Base-by-base conservation (phyloP, 2,888 invertebrate species). In the Polydrusus cervinus region DNA sequence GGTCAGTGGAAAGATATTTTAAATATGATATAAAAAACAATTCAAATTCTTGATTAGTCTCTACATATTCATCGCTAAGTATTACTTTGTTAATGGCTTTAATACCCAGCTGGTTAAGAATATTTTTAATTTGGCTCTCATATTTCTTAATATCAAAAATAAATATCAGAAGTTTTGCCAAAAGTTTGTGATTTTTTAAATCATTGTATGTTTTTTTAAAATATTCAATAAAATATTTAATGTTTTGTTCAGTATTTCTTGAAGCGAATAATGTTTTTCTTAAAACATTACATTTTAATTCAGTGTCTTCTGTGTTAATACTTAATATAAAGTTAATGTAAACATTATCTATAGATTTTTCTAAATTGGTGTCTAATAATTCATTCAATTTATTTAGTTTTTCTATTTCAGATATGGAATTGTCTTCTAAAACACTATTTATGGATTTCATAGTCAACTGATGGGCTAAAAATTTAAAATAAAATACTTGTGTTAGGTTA, bases 11-110 rank as follows among this genome's bases (percentile, higher is more conserved):
- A 30, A 55, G 55, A 55, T 30, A 55, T 7, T n/a, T 55, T 55
- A 55, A n/a, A 30, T 55, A 55, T 18, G 55, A 1, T 55, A 30
- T 55, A 0, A 55, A 55, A 55, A 55, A n/a, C n/a, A 1, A 7
- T 30, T n/a, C 9, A 11, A 30, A 14, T 55, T 55, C 30, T n/a
- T 9, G 25, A n/a, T n/a, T 11, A n/a, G 10, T 18, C 5, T 55
- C 30, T 13, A 7, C 30, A n/a, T 30, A 55, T 7, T 9, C 25
- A n/a, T 30, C n/a, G 10, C 0, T 55, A n/a, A 55, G 30, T 30
- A 49, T 18, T 16, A 49, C 16, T 10, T 18, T 3, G 49, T 49
- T 18, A 8, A 49, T 10, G 9, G 25, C 5, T 55, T 55, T 6
- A 25, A 30, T 55, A n/a, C 30, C 55, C 2, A 55, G n/a, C 5